These are phyloP conservation scores for honey bee (Apis mellifera) DNA, from an alignment of 1,140 invertebrate genomes.

Conservation along the genomic window Amel_HAv3.1 CM009934.2:13334001-13334500, in stretches of 20 bases:
- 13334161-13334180: conserved; percentile 74
- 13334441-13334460: neutral
- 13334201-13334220: neutral
- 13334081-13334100: conserved; percentile 70
- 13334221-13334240: conserved; percentile 6
- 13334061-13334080: conserved; percentile 65
- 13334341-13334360: conserved; percentile 71
- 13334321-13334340: conserved; percentile 76
- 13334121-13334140: conserved; percentile 77
- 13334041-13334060: neutral
- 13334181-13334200: conserved; percentile 47
- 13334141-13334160: conserved; percentile 73
- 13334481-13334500: neutral
- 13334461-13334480: neutral
- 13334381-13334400: conserved; percentile 42
- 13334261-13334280: conserved; percentile 45
- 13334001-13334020: conserved; percentile 2
- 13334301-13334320: conserved; percentile 75
- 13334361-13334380: conserved; percentile 77
- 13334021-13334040: conserved; percentile 18
- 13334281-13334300: conserved; percentile 70
- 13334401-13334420: conserved; percentile 43
- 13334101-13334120: conserved; percentile 70
- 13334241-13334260: conserved; percentile 20
- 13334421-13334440: neutral